These are phyloP conservation scores for Aphelinus certus DNA, from an alignment of 1,140 invertebrate species.

Conservation along the genomic window DNA sequence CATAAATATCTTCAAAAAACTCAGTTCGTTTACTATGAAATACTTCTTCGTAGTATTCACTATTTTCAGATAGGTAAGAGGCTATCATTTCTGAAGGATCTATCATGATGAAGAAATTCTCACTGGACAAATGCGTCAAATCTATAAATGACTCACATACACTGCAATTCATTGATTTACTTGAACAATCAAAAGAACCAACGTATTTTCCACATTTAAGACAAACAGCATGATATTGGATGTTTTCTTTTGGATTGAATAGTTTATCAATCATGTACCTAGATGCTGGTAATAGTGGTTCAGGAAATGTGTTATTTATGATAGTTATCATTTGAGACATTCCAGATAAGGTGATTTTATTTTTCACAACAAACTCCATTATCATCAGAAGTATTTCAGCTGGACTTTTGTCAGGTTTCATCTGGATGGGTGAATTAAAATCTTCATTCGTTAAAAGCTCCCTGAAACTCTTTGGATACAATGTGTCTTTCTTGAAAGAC, in stretches of 20 bases:
- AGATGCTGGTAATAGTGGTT: slow-evolving; percentile 11
- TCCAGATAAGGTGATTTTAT: background rate
- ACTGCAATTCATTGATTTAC: background rate
- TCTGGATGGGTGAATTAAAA: too few species aligned
- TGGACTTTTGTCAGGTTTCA: background rate
- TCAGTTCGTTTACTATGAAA: background rate
- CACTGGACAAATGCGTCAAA: background rate
- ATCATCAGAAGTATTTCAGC: background rate
- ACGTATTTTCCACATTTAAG: slow-evolving; percentile 13
- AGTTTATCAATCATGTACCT: slow-evolving; percentile 29
- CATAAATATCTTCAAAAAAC: slow-evolving; percentile 4
- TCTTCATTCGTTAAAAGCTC: too few species aligned
- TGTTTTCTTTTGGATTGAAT: slow-evolving; percentile 15
- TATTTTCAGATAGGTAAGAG: background rate
- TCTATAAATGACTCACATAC: background rate
- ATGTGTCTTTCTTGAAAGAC: too few species aligned
- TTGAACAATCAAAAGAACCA: background rate
- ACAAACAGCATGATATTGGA: slow-evolving; percentile 16
- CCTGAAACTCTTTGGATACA: too few species aligned
- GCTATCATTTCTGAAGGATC: background rate
- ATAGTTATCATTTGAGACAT: background rate
- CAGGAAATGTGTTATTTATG: slow-evolving; percentile 12
- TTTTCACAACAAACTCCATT: background rate
- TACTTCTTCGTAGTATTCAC: background rate
- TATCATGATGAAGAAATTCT: background rate